Evolutionary conservation across 2,888 invertebrate genomes (phyloP), one percentile per base, ranked within the genome.

Genomic region (Endotricha flammealis): DNA sequence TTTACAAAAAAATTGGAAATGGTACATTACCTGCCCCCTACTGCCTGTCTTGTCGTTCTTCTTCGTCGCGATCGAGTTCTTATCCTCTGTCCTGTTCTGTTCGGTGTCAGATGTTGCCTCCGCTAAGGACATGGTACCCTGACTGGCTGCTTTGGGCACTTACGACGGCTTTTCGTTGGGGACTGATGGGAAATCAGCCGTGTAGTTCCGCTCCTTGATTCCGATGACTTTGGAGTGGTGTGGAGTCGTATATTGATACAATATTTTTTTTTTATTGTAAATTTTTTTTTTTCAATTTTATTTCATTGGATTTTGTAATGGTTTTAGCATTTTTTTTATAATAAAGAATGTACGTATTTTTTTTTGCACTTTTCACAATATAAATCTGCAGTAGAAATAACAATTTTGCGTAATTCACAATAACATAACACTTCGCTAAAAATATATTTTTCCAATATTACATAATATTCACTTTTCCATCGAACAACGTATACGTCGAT

Each of bases 41-140:
- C 29, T 42, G 2, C 56, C 52, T 41, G 61, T 58, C 12, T 57
- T 58, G 49, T 45, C 56, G 29, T 44, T 67, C 42, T 56, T 66
- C 32, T 50, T 63, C 44, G 42, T 42, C 7, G 54, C 50, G 2
- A 44, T 46, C 24, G 31, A 39, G 31, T 39, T 57, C 43, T 51
- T 54, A 3, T 57, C 59, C 39, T 53, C 37, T 17, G 38, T 32
- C 16, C 43, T 55, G 32, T 54, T 56, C 36, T 71, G 69, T 53
- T 85, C 83, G 28, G 74, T 72, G 57, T 85, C 85, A 36, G 85
- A 85, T 42, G 66, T 66, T 46, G 72, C 83, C 73, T 82, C 85
- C 31, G 67, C 85, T 68, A 85, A 61, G 78, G 85, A 85, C 85
- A 85, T 70, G 61, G 44, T 85, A 74, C 68, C 63, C 64, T 64